Evolutionary conservation across 2,113 vertebrate genomes (phyloP), one percentile per base, ranked within the genome.

Genomic region (Rhinolophus sinicus): DNA sequence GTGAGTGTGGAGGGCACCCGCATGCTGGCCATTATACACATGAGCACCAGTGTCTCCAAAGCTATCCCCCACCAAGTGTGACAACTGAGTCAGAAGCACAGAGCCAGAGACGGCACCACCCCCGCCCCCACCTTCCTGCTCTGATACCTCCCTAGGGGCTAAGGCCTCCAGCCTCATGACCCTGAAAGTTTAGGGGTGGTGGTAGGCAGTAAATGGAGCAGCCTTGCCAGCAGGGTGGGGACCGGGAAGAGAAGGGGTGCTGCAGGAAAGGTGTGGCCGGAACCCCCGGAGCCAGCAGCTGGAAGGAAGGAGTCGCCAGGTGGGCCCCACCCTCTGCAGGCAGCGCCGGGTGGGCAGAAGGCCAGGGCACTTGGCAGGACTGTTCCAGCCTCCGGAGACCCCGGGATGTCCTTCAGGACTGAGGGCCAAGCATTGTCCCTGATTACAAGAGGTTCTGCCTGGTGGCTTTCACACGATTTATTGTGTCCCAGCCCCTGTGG

Each of bases 251-350:
- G 54, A 72, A 62, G 78, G 86, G 80, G 92, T 9, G 40, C 87
- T 65, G 9, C 88, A 97, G 97, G 97, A 98, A 98, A 90, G 97
- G 95, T 54, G 94, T 40, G 93, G 75, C 97, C 52, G 70, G 96
- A 97, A 93, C 33, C 40, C 69, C 26, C 0, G 83, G 54, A 80
- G 91, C 95, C 97, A 11, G 93, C 76, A 26, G 60, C 92, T 76
- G 88, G 95, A 50, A 95, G 96, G 96, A 95, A 95, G 93, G 93
- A 95, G 96, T 81, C 92, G 60, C 96, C 95, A 97, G 96, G 95
- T 97, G 97, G 91, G 96, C 65, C 47, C 77, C 89, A 19, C 96
- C 94, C 96, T 84, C 3, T 1, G 58, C 90, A 56, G 62, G 82
- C 85, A 11, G 75, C 4, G 15, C 77, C 1, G 1, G 56, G 77